Base-by-base conservation (phyloP, 1,140 invertebrate genomes). In the Drosophila pachea region DNA sequence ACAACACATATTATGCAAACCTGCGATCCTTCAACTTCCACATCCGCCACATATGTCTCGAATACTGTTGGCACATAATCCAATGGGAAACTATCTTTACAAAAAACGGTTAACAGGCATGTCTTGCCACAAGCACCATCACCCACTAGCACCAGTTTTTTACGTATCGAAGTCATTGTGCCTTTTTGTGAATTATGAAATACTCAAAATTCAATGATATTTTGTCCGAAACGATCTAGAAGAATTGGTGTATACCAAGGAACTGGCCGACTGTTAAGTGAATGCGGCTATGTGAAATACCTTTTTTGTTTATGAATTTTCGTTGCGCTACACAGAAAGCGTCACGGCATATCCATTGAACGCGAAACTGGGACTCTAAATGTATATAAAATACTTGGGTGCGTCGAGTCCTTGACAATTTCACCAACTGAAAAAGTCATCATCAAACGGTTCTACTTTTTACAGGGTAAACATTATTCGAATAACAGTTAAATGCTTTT, bases 91-190 rank as follows among this genome's bases (percentile, higher is more conserved):
- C 98, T 96, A 91, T 98, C 97, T 92, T 98, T 98, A 90, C 96
- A 97, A 91, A 98, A 98, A 73, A 98, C 97, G 90, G 98, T 98
- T 78, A 99, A 92, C 73, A 99, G 92, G 90, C 97, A 98, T 77
- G 97, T 99, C 93, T 99, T 99, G 91, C 97, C 97, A 91, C 97
- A 99, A 74, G 97, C 97, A 92, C 97, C 97, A 92, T 99, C 98
- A 86, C 98, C 98, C 64, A 99, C 98, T 90, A 99, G 98, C 76
- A 99, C 98, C 90, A 99, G 92, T 93, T 99, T 99, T 93, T 99
- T 99, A 87, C 97, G 93, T 91, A 98, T 98, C 89, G 97, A 96
- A 91, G 97, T 96, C 97, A 98, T 99, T 12, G 7, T 53, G 40
- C n/a, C 14, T 42, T 9, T 5, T 42, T 31, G 31, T 40, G 12